Evolutionary conservation across 2,113 vertebrate species (phyloP).

Genomic region (Furnarius figulus): DNA sequence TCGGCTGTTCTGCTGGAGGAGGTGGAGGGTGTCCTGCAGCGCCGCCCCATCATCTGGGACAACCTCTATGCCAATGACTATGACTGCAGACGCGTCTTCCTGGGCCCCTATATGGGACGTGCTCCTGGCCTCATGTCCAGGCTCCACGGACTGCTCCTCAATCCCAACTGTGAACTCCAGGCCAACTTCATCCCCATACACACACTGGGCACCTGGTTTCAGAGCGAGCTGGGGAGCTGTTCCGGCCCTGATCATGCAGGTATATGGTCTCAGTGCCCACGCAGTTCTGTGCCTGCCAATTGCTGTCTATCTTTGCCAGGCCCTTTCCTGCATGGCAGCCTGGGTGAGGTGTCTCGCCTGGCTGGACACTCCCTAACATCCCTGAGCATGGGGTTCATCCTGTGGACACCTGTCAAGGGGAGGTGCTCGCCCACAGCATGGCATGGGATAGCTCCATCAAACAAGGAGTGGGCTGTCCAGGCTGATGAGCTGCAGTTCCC

Average conservation of each 20-base stretch:
- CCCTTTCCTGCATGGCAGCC: neutral
- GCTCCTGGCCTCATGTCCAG: conserved; percentile 71
- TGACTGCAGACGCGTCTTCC: conserved; percentile 84
- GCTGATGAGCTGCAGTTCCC: neutral
- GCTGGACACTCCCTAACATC: neutral
- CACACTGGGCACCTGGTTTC: conserved; percentile 80
- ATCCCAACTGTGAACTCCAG: conserved; percentile 90
- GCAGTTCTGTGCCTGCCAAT: neutral
- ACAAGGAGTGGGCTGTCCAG: neutral
- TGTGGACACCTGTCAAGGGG: neutral
- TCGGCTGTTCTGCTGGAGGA: conserved; percentile 75
- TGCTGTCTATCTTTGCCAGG: neutral
- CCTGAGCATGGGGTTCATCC: neutral
- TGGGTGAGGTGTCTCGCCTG: neutral
- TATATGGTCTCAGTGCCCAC: neutral
- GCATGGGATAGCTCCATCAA: neutral
- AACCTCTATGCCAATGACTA: conserved; percentile 90
- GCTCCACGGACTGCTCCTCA: conserved; percentile 82
- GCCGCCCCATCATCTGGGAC: conserved; percentile 84
- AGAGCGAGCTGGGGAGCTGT: conserved; percentile 35
- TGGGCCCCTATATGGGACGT: conserved; percentile 86
- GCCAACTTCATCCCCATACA: conserved; percentile 88
- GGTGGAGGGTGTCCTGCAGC: conserved; percentile 79
- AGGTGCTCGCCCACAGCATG: rapidly evolving
- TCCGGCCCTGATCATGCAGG: neutral